phyloP scores from a whole-genome alignment of 2,113 vertebrate species.

The Indicator maculatus region DNA sequence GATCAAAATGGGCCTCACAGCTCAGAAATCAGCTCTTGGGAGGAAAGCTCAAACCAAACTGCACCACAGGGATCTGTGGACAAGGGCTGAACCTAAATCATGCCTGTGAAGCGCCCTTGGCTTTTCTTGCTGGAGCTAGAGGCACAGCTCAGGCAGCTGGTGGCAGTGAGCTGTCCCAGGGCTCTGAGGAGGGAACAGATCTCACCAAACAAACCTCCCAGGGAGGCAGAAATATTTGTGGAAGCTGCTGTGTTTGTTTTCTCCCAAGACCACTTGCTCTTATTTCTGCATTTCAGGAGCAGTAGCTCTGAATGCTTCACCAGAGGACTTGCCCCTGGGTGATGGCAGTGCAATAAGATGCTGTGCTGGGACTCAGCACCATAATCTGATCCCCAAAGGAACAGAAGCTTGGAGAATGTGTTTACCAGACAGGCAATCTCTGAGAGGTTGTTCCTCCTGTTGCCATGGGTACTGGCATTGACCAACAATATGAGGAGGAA shows the following conservation, averaged over 20 bases:
- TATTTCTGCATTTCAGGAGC: not conserved
- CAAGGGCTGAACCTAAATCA: not conserved
- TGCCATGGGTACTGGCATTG: constrained; percentile 20
- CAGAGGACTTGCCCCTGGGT: not conserved
- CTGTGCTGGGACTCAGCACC: not conserved
- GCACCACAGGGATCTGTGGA: accelerated
- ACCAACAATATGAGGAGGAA: constrained; percentile 4
- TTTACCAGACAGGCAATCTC: not conserved
- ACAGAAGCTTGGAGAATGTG: not conserved
- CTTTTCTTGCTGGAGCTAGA: not conserved
- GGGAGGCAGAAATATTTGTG: accelerated
- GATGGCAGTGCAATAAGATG: not conserved
- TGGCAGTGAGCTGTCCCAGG: too few relatives aligned
- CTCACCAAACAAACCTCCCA: accelerated
- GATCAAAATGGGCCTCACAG: not conserved
- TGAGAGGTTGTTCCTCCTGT: not conserved
- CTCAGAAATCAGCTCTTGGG: not conserved
- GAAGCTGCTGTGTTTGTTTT: not conserved
- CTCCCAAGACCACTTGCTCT: not conserved
- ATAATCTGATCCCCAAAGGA: not conserved
- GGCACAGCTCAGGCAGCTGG: not conserved
- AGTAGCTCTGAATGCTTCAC: not conserved
- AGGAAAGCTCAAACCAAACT: not conserved
- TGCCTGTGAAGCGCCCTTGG: too few relatives aligned
- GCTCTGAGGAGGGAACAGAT: not conserved